Evolutionary conservation across 2,888 invertebrate genomes (phyloP).

Genomic region (Isotomurus palustris): DNA sequence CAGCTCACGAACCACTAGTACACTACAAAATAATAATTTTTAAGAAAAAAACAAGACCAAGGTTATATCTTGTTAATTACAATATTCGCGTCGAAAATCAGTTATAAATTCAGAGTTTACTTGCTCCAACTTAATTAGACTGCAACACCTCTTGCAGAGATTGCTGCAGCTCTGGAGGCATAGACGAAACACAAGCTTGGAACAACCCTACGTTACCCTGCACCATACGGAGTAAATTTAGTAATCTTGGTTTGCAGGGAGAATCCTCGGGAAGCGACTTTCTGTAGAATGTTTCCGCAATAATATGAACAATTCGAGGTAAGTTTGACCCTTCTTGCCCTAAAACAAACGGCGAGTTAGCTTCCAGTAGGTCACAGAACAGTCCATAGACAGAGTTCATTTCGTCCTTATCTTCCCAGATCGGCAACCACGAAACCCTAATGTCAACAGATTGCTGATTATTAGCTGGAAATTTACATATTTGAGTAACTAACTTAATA

Average conservation of each 20-base stretch:
- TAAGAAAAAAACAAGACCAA: too few relatives aligned
- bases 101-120: too few relatives aligned
- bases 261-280: constrained; percentile 70
- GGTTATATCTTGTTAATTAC: too few relatives aligned
- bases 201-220: constrained; percentile 73
- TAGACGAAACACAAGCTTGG: constrained; percentile 69
- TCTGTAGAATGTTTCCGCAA: constrained; percentile 82
- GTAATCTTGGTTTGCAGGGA: constrained; percentile 28
- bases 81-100: too few relatives aligned
- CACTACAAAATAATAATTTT: too few relatives aligned
- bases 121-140: too few relatives aligned
- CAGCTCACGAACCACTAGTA: too few relatives aligned
- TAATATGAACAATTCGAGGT: constrained; percentile 77
- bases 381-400: constrained; percentile 92
- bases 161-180: constrained; percentile 75
- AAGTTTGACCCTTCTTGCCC: constrained; percentile 84
- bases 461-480: too few relatives aligned
- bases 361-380: constrained; percentile 89
- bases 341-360: constrained; percentile 79
- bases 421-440: constrained; percentile 90
- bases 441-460: constrained; percentile 15
- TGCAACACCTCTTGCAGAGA: constrained; percentile 61
- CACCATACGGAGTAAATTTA: constrained; percentile 47
- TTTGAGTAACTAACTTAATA: not conserved
- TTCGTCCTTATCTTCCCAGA: constrained; percentile 93